Percentiles rank a stretch among this genome's conserved stretches.
Evolutionary conservation across 2,113 vertebrate species (phyloP).

Genomic region (Callionymus lyra): DNA sequence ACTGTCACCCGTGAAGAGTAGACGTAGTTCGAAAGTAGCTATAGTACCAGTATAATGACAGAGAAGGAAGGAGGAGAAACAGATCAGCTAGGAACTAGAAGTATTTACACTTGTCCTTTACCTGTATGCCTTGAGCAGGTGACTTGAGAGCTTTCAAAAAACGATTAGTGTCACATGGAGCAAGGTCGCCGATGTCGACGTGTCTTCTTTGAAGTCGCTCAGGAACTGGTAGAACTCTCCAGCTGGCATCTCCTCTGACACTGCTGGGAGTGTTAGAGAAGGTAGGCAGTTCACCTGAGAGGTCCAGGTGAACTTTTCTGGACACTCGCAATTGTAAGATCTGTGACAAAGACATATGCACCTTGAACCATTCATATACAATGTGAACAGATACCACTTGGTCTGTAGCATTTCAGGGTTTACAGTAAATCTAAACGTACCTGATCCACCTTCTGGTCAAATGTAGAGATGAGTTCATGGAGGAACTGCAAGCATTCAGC

Average conservation of each 20-base stretch:
- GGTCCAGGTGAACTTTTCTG: slow-evolving; percentile 62
- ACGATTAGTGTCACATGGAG: slow-evolving; percentile 60
- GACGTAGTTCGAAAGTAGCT: no score
- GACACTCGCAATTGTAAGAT: slow-evolving; percentile 53
- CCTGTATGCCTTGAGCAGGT: slow-evolving; percentile 70
- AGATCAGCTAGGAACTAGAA: neutral
- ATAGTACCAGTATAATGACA: neutral
- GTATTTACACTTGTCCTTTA: no score
- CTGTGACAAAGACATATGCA: slow-evolving; percentile 24
- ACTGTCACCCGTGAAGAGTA: no score
- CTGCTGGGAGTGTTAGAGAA: slow-evolving; percentile 54
- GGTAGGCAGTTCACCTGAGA: slow-evolving; percentile 57
- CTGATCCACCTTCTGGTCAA: slow-evolving; percentile 64
- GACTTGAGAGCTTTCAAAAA: slow-evolving; percentile 59
- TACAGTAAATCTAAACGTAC: slow-evolving; percentile 26
- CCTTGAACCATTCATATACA: neutral
- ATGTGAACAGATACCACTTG: neutral
- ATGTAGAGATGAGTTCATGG: slow-evolving; percentile 59
- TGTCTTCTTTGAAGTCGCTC: slow-evolving; percentile 62
- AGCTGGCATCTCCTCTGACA: slow-evolving; percentile 51
- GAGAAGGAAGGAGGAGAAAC: neutral
- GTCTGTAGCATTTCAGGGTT: neutral
- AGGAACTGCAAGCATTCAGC: slow-evolving; percentile 58
- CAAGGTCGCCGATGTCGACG: slow-evolving; percentile 68
- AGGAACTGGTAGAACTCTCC: slow-evolving; percentile 67